phyloP scores from a whole-genome alignment of 2,888 invertebrate species.

The Aleiodes leptofemur region DNA sequence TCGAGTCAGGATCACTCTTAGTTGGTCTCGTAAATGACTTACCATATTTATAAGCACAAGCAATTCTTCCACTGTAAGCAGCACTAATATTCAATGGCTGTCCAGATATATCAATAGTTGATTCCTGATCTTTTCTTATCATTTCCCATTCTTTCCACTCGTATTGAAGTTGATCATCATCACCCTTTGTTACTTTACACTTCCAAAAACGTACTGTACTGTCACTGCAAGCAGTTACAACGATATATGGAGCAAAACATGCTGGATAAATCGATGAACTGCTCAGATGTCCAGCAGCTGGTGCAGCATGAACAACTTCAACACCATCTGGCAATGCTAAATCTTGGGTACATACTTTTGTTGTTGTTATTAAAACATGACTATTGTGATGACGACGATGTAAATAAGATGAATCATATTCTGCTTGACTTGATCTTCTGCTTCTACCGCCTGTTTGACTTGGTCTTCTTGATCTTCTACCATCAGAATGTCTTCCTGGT shows the following conservation, averaged over 20 bases:
- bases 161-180: conserved; percentile 76
- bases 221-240: conserved; percentile 97
- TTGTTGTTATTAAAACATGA: conserved; percentile 90
- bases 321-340: conserved; percentile 92
- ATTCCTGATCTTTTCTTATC: conserved; percentile 83
- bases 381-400: conserved; percentile 68
- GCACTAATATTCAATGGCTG: conserved; percentile 95
- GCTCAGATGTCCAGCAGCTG: conserved; percentile 97
- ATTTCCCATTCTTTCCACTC: conserved; percentile 94
- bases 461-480: conserved; percentile 69
- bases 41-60: conserved; percentile 97
- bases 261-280: conserved; percentile 99
- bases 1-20: conserved; percentile 84
- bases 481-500: conserved; percentile 67
- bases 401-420: conserved; percentile 65
- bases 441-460: conserved; percentile 68
- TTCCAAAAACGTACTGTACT: conserved; percentile 94
- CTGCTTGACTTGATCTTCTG: conserved; percentile 71
- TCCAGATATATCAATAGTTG: conserved; percentile 84
- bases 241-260: conserved; percentile 97
- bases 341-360: conserved; percentile 93
- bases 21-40: conserved; percentile 91
- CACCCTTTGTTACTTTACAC: conserved; percentile 80
- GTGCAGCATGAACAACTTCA: conserved; percentile 92
- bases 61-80: conserved; percentile 97